Conservation (phyloP, 1,140 invertebrate genomes). For the Bombus consobrinus region DNA sequence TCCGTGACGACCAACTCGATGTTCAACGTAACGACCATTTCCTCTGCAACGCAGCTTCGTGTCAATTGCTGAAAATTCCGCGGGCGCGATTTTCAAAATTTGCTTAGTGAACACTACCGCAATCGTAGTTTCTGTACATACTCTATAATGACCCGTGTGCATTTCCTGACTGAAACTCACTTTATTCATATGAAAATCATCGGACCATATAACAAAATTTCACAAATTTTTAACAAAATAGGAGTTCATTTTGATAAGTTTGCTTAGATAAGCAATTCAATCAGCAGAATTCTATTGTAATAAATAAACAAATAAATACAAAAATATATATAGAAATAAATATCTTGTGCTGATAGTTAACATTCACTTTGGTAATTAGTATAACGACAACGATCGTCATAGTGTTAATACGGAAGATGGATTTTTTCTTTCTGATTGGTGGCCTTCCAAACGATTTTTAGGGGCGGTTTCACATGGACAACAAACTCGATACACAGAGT, state of each 20-base stretch:
- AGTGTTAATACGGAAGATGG: no score
- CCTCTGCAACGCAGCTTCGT: not conserved
- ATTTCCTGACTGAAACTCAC: not conserved
- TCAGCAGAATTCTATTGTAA: no score
- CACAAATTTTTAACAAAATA: no score
- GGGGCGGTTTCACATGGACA: not conserved
- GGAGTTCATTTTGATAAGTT: no score
- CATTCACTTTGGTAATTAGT: no score
- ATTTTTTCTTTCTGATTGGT: not conserved
- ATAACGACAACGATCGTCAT: no score
- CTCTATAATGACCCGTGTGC: not conserved
- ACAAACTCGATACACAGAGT: not conserved
- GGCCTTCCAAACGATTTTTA: not conserved
- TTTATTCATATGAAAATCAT: no score
- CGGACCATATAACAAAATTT: no score
- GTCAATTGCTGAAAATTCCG: conserved; percentile 3
- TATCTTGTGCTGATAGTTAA: no score
- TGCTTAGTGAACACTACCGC: not conserved
- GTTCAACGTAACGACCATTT: not conserved
- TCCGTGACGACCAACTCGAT: not conserved
- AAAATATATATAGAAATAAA: no score
- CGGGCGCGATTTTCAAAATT: not conserved
- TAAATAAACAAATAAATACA: no score
- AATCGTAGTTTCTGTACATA: not conserved
- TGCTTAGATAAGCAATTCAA: no score